phyloP scores from a whole-genome alignment of 1,140 invertebrate species.

The Lordiphosa clarofinis region DNA sequence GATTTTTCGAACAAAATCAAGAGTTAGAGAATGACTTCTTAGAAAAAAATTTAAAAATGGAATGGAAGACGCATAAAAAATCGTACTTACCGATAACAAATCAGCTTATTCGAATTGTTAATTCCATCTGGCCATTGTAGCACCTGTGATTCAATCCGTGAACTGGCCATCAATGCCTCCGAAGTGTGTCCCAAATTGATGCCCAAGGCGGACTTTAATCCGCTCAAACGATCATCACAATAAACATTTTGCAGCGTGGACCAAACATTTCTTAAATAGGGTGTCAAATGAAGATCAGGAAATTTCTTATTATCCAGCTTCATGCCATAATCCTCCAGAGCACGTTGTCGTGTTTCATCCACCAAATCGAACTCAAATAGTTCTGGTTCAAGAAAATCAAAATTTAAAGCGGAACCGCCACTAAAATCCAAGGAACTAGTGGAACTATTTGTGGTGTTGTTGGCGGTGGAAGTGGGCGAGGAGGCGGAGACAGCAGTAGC shows the following conservation, averaged over 20 bases:
- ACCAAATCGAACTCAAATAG: slow-evolving; percentile 62
- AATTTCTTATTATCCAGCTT: slow-evolving; percentile 50
- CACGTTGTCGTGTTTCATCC: slow-evolving; percentile 66
- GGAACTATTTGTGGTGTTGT: slow-evolving; percentile 45
- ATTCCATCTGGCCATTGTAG: slow-evolving; percentile 76
- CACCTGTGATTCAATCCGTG: slow-evolving; percentile 64
- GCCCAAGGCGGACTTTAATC: slow-evolving; percentile 80
- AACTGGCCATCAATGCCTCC: slow-evolving; percentile 64
- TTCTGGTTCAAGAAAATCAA: slow-evolving; percentile 55
- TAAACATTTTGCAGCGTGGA: slow-evolving; percentile 57
- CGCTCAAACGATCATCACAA: slow-evolving; percentile 58
- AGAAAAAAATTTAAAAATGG: too few relatives aligned
- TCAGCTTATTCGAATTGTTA: slow-evolving; percentile 68
- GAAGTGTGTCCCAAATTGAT: slow-evolving; percentile 81
- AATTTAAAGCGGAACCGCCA: slow-evolving; percentile 47
- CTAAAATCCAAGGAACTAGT: slow-evolving; percentile 38
- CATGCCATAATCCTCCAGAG: slow-evolving; percentile 64
- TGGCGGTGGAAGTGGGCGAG: slow-evolving; percentile 24
- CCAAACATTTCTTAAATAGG: slow-evolving; percentile 69
- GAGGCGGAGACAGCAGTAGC: slow-evolving; percentile 1
- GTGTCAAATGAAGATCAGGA: slow-evolving; percentile 42
- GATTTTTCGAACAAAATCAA: too few relatives aligned
- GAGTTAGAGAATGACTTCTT: too few relatives aligned
- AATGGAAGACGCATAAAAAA: too few relatives aligned
- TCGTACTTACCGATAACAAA: slow-evolving; percentile 59